Base-by-base conservation (phyloP, 2,888 invertebrate genomes). In the Campopleginae sp. region DNA sequence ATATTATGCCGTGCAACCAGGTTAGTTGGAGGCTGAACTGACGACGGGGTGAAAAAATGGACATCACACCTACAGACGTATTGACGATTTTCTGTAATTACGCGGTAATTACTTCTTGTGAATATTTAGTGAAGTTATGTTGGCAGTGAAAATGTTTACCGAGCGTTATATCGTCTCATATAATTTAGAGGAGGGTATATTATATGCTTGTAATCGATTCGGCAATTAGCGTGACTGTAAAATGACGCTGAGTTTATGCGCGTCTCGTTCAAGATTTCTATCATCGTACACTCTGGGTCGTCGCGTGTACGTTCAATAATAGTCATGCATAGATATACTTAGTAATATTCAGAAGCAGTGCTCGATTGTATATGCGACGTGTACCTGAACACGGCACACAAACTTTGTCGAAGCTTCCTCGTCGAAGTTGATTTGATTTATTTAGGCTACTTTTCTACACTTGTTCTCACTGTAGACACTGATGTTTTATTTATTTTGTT, bases 391-490 rank as follows among this genome's bases (percentile, higher is more conserved):
- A 82, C n/a, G 70, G 12, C 27, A 54, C 42, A 44, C 19, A 65
- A 72, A 63, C 70, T 81, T 74, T 19, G 66, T 58, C 65, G 23
- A 46, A 63, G 5, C 27, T 58, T 54, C 19, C 44, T 70, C 78
- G 78, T 86, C 77, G 87, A 88, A 90, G 88, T 88, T 17, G 58
- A 68, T 82, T 88, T 91, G 89, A 91, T 91, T 91, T 91, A 92
- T 91, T 89, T 86, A 74, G 72, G 79, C 87, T 88, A 70, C 86
- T 89, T 90, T 90, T 5, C 58, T 88, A 80, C 72, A 63, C 44
- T 46, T 42, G 81, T 81, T 77, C 74, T 78, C 74, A 31, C 86
- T 80, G 27, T 54, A 82, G 88, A 91, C 89, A 89, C 88, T 66
- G 87, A 87, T 88, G 89, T 90, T 88, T 88, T 27, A 14, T 54